Base-by-base conservation (phyloP, 1,140 invertebrate species). In the Drosophila orosa region DNA sequence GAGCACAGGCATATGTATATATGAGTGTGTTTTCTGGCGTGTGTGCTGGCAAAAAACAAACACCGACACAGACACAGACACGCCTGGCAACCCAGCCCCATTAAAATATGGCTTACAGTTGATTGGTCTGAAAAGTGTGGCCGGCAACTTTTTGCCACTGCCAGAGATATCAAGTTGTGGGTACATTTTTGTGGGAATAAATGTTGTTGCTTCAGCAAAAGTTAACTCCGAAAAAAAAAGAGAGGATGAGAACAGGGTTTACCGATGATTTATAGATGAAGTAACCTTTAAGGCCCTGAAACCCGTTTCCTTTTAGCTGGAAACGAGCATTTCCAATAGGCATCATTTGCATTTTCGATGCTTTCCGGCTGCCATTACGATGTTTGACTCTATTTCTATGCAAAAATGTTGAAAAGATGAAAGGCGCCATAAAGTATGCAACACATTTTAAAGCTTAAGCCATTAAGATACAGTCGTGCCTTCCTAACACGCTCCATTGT, bases 391-490 rank as follows among this genome's bases (percentile, higher is more conserved):
- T 10, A 69, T 39, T 54, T 45, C 50, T 42, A 63, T 56, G 72
- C 69, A 72, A 71, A 71, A 57, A 33, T 27, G 42, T n/a, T 15
- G 9, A 8, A 59, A 76, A 67, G 61, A 75, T 57, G 60, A 75
- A 75, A 62, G 68, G 48, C 35, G 45, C 44, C 52, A 69, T 72
- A 61, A 72, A 75, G 74, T 72, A 65, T 75, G 69, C 31, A 74
- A 25, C 35, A 74, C 73, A 71, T 78, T 78, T 85, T 82, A 82
- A 81, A 75, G 83, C 78, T 78, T 78, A 57, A 63, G 69, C 69
- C 65, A 78, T 87, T 82, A 78, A 58, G 57, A 74, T 37, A 52
- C 40, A 47, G 37, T 72, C 47, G 13, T 42, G 45, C 25, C 52
- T 44, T 10, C 50, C 52, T n/a, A 15, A 29, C 27, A 25, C 19